Percentiles rank a stretch among this genome's conserved stretches.
phyloP scores from a whole-genome alignment of 1,140 invertebrate species.

The Ceratina calcarata region DNA sequence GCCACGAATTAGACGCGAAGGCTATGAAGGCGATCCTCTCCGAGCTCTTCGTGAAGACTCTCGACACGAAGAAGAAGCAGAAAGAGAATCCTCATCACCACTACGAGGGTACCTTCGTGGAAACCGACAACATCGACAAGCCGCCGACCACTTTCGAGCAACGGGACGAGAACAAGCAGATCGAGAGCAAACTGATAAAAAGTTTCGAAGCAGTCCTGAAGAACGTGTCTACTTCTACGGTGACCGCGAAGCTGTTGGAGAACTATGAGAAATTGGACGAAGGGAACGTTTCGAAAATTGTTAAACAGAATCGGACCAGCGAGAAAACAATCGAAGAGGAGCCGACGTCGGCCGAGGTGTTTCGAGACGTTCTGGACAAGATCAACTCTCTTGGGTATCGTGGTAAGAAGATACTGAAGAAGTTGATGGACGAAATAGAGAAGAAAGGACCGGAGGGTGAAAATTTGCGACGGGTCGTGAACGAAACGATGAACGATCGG shows the following conservation, averaged over 20 bases:
- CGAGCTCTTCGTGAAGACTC: conserved; percentile 66
- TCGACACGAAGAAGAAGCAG: conserved; percentile 69
- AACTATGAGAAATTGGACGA: not conserved
- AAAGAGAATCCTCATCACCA: conserved; percentile 70
- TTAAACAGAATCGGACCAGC: too few species aligned
- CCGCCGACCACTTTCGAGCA: conserved; percentile 41
- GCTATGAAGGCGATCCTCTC: conserved; percentile 75
- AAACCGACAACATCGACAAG: conserved; percentile 69
- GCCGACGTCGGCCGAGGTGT: conserved; percentile 81
- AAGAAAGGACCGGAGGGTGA: conserved; percentile 48
- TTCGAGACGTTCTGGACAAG: conserved; percentile 82
- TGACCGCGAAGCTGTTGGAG: not conserved
- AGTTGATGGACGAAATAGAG: conserved; percentile 76
- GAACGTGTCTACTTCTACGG: too few species aligned
- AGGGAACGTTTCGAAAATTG: not conserved
- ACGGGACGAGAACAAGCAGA: too few species aligned
- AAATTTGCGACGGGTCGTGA: conserved; percentile 52
- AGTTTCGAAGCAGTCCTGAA: not conserved
- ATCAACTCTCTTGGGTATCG: conserved; percentile 81
- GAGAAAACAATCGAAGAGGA: not conserved
- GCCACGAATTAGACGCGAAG: conserved; percentile 77
- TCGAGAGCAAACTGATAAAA: not conserved
- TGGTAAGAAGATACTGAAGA: conserved; percentile 80
- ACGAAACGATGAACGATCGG: conserved; percentile 55
- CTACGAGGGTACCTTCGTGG: conserved; percentile 71